Base-by-base conservation (phyloP, 2,888 invertebrate species). In the Drosophila yooni region DNA sequence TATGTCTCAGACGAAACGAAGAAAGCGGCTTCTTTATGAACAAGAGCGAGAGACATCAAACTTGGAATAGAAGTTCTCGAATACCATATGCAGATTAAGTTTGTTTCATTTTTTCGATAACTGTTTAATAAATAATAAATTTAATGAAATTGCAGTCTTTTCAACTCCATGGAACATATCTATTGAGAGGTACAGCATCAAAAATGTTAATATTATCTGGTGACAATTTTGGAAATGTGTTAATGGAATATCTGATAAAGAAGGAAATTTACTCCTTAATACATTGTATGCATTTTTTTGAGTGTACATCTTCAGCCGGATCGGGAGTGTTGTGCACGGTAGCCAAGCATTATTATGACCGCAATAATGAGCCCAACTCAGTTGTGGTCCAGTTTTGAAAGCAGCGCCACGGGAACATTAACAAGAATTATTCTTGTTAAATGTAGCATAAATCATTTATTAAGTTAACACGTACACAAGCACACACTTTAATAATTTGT, bases 401-500 rank as follows among this genome's bases (percentile, higher is more conserved):
- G 29, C 59, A 52, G 46, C 40, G 52, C 31, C 63, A 43, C 31
- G 27, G 43, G 57, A 67, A 54, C 75, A 83, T 82, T 86, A 76
- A 79, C 74, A 74, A 89, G 88, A 85, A 85, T 77, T 76, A 89
- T 85, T 85, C 85, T 89, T 63, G 82, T 74, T 77, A 74, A 80
- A 69, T 79, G 64, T 83, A 71, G 74, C 87, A 89, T 87, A 82
- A 87, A 88, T 85, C 78, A 74, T 71, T 61, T 79, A 76, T 70
- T 79, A 72, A 68, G 36, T 58, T 64, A 72, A 76, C 64, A 65
- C 58, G 59, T 51, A 53, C 18, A 34, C 25, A 40, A 13, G 8
- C n/a, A 21, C 6, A 50, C 52, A 52, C 48, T 57, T 73, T 78
- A 64, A 71, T 65, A 80, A 64, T 64, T 48, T 71, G 71, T 76